Evolutionary conservation across 2,113 vertebrate genomes (phyloP).

Genomic region (Electrona antarctica): DNA sequence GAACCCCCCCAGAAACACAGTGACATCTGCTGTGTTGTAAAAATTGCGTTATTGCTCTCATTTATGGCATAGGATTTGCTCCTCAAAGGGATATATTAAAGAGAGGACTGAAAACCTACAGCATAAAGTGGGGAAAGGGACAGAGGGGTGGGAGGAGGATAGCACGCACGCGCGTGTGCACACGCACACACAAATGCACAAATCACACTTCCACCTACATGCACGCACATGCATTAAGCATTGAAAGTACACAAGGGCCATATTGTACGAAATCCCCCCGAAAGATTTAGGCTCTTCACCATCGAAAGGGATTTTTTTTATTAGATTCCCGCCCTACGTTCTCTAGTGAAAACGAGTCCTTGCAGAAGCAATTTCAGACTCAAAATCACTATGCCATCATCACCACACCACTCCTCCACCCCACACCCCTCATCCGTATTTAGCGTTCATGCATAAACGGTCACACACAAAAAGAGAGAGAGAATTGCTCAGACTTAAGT

Average conservation of each 20-base stretch:
- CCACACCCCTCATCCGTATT: not conserved
- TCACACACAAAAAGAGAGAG: too few relatives aligned
- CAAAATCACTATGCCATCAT: slow-evolving; percentile 12
- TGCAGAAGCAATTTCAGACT: slow-evolving; percentile 22
- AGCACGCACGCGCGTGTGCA: too few relatives aligned
- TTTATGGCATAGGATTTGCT: slow-evolving; percentile 35
- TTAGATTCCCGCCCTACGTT: slow-evolving; percentile 1
- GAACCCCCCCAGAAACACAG: slow-evolving; percentile 24
- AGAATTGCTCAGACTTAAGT: too few relatives aligned
- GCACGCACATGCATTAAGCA: not conserved
- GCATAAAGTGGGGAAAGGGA: slow-evolving; percentile 15
- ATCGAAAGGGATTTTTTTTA: slow-evolving; percentile 28
- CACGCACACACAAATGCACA: too few relatives aligned
- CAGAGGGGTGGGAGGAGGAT: too few relatives aligned
- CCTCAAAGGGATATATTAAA: slow-evolving; percentile 43
- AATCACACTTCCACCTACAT: too few relatives aligned
- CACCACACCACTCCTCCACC: not conserved
- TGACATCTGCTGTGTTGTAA: slow-evolving; percentile 60
- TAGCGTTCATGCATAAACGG: too few relatives aligned
- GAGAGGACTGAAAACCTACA: slow-evolving; percentile 15
- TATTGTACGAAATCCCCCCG: slow-evolving; percentile 5
- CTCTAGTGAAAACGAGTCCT: slow-evolving; percentile 19
- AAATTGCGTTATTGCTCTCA: slow-evolving; percentile 49
- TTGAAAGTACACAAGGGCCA: not conserved
- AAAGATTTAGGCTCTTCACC: slow-evolving; percentile 25